These are phyloP conservation scores for Cyphomyrus plagiostoma DNA, from an alignment of 2,113 vertebrate genomes.

Conservation along the genomic window DNA sequence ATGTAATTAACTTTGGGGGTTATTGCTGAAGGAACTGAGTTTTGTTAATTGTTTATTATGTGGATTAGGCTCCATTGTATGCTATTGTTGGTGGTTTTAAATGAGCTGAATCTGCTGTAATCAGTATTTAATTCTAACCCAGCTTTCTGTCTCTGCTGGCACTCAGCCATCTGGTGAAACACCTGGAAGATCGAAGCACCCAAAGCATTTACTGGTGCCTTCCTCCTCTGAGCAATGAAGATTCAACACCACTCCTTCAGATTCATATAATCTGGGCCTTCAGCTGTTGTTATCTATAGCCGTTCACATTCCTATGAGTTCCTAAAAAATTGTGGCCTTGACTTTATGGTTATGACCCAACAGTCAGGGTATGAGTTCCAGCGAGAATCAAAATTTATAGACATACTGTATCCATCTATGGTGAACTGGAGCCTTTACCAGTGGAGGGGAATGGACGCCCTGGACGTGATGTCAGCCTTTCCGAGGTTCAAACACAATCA, in stretches of 20 bases:
- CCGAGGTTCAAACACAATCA: not conserved
- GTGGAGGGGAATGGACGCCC: not conserved
- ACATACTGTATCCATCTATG: not conserved
- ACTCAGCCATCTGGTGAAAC: not conserved
- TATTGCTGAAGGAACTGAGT: not conserved
- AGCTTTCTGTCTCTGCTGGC: not conserved
- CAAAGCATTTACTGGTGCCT: not conserved
- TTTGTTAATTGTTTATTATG: conserved; percentile 10
- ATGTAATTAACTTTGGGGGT: not conserved
- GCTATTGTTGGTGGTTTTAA: not conserved
- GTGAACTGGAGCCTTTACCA: not conserved
- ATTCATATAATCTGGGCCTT: not conserved
- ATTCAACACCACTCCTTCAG: too few relatives aligned
- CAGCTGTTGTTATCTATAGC: not conserved
- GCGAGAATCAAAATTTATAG: not conserved
- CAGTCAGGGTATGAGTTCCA: not conserved
- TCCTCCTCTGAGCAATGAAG: not conserved
- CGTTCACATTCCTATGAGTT: not conserved
- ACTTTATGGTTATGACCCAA: not conserved
- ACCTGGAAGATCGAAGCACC: not conserved
- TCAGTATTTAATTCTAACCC: not conserved
- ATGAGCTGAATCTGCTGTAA: conserved; percentile 6
- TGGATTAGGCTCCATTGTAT: not conserved
- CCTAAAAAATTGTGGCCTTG: not conserved
- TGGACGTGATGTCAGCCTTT: not conserved